A percentile compares a stretch with the other conserved stretches of the same genome.
phyloP scores from a whole-genome alignment of 1,140 invertebrate genomes.

The Aricia agestis region DNA sequence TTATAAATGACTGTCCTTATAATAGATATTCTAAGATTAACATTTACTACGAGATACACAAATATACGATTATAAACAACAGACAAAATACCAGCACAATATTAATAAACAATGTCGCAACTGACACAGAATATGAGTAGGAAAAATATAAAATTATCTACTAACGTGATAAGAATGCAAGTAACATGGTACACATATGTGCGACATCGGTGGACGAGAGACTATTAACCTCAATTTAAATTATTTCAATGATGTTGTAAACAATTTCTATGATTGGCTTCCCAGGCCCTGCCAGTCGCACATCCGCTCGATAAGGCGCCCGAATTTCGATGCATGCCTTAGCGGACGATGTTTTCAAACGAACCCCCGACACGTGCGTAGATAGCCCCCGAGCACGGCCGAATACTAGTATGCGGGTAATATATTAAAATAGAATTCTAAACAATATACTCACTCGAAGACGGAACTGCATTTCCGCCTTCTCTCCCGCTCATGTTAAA shows the following conservation, averaged over 20 bases:
- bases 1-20: not conserved
- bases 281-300: slow-evolving; percentile 50
- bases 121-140: not conserved
- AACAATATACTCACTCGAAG: slow-evolving; percentile 56
- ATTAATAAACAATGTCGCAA: not conserved
- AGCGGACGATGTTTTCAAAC: slow-evolving; percentile 32
- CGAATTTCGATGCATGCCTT: slow-evolving; percentile 50
- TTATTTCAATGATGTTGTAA: slow-evolving; percentile 68
- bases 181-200: slow-evolving; percentile 68
- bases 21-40: not conserved
- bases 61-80: not conserved
- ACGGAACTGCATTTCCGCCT: slow-evolving; percentile 74
- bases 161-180: slow-evolving; percentile 11
- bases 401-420: slow-evolving; percentile 14
- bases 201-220: slow-evolving; percentile 65
- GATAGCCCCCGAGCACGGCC: slow-evolving; percentile 19
- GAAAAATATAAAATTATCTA: slow-evolving; percentile 16
- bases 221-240: slow-evolving; percentile 73
- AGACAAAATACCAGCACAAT: not conserved
- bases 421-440: slow-evolving; percentile 19
- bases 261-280: slow-evolving; percentile 63
- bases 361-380: slow-evolving; percentile 42
- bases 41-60: not conserved
- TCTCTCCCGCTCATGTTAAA: slow-evolving; percentile 71
- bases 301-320: slow-evolving; percentile 65